Evolutionary conservation across 2,797 vertebrate genomes (phyloP).

Genomic region (Molossus alvarezi): DNA sequence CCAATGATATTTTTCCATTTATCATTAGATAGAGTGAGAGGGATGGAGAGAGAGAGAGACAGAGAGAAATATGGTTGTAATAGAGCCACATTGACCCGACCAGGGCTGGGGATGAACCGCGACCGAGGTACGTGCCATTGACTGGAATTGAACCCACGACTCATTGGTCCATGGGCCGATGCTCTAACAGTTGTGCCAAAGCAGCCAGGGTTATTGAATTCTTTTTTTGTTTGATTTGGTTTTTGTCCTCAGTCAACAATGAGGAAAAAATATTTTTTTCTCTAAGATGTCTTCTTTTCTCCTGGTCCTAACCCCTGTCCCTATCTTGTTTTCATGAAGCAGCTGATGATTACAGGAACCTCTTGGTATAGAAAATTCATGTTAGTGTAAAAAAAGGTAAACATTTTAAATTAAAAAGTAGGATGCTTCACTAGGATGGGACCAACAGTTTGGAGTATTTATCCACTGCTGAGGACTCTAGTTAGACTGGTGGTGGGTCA

Average conservation of each 20-base stretch:
- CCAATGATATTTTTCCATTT: not conserved
- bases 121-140: no score
- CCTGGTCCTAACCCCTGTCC: not conserved
- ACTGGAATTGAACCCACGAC: no score
- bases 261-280: not conserved
- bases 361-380: conserved; percentile 22
- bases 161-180: no score
- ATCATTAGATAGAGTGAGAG: not conserved
- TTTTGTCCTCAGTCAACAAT: conserved; percentile 18
- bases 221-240: not conserved
- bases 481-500: not conserved
- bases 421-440: not conserved
- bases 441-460: not conserved
- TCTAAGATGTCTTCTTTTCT: not conserved
- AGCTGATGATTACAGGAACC: not conserved
- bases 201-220: no score
- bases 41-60: not conserved
- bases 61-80: no score
- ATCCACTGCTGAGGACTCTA: not conserved
- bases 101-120: no score
- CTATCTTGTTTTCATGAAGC: not conserved
- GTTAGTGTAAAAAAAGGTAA: not conserved
- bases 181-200: no score
- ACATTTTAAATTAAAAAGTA: not conserved
- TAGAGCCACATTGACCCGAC: no score